Conservation (phyloP, 2,888 invertebrate species). For the Rhaphigaster nebulosa region DNA sequence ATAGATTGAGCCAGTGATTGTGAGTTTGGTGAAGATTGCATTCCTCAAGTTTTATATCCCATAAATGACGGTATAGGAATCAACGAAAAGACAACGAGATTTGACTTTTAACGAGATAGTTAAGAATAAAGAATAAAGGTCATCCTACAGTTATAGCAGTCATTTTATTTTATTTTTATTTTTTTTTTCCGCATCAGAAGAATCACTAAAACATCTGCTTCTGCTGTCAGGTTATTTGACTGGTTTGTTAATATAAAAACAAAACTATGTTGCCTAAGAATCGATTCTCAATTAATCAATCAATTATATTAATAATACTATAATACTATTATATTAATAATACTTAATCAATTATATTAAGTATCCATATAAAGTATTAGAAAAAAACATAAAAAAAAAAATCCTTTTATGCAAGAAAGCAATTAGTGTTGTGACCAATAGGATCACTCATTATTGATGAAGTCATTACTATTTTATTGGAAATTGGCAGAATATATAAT, state of each 20-base stretch:
- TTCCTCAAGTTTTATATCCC: constrained; percentile 10
- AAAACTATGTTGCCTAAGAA: neutral
- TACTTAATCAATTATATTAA: no score
- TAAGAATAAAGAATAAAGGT: constrained; percentile 11
- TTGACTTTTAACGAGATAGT: constrained; percentile 42
- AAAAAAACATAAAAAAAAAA: no score
- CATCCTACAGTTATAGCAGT: neutral
- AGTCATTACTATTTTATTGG: no score
- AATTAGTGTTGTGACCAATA: no score
- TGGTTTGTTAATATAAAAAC: neutral
- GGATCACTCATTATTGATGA: no score
- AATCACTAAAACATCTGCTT: neutral
- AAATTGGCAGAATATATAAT: no score
- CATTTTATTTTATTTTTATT: no score
- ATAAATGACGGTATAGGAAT: constrained; percentile 11
- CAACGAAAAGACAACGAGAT: constrained; percentile 4
- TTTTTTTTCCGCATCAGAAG: neutral
- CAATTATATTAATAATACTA: no score
- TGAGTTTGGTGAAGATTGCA: neutral
- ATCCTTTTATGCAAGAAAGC: no score
- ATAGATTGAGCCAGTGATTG: neutral
- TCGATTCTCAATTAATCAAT: no score
- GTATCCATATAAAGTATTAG: no score
- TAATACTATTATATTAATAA: no score
- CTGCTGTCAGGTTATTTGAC: neutral